Percentiles rank a stretch among this genome's conserved stretches.
Conservation (phyloP, 2,888 invertebrate genomes). For the Phyllotreta cruciferae region DNA sequence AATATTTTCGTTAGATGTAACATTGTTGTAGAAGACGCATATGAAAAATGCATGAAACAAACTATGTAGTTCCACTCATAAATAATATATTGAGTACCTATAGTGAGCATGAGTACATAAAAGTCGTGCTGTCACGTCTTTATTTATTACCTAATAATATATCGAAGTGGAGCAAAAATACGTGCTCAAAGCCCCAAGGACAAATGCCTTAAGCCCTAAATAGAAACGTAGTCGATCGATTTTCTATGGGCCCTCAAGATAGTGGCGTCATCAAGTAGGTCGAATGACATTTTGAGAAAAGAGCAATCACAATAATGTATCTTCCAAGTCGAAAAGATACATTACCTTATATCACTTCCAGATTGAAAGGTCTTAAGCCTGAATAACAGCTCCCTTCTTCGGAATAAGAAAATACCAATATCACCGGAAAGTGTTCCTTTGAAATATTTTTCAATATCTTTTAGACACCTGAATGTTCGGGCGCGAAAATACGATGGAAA, state of each 20-base stretch:
- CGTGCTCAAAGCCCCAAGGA: neutral
- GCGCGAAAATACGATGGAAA: constrained; percentile 2
- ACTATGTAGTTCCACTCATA: too few relatives aligned
- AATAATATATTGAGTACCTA: too few relatives aligned
- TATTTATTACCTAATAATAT: constrained; percentile 1
- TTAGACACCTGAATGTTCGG: constrained; percentile 20
- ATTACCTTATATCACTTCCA: constrained; percentile 38
- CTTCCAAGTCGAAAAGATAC: constrained; percentile 30
- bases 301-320: constrained; percentile 40
- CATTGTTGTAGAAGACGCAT: too few relatives aligned
- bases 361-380: constrained; percentile 35
- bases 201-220: constrained; percentile 2
- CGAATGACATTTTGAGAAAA: constrained; percentile 36
- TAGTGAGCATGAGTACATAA: too few relatives aligned
- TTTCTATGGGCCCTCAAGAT: constrained; percentile 23
- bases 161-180: neutral
- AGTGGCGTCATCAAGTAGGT: constrained; percentile 31
- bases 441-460: constrained; percentile 30
- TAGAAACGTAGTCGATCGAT: constrained; percentile 25
- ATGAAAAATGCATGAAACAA: too few relatives aligned
- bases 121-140: neutral
- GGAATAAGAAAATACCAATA: constrained; percentile 31
- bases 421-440: constrained; percentile 27
- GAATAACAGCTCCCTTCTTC: constrained; percentile 31
- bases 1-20: too few relatives aligned